A percentile compares a stretch with the other conserved stretches of the same genome.
Evolutionary conservation across 2,113 vertebrate genomes (phyloP).

Genomic region (Meriones unguiculatus): DNA sequence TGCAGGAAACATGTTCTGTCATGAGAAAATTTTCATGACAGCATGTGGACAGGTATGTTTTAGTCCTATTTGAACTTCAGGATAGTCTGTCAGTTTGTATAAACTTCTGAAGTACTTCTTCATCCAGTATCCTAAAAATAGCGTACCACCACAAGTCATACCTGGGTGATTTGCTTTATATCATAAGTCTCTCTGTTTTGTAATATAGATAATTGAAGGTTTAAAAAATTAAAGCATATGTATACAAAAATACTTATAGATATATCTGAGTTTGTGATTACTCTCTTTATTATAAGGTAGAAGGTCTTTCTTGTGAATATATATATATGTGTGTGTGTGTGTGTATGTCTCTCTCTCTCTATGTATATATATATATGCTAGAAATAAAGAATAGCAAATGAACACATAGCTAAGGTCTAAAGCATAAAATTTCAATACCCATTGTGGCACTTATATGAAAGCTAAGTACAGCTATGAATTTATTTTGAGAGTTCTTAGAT

Average conservation of each 20-base stretch:
- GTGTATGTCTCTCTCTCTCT: too few relatives aligned
- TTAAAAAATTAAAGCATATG: background rate
- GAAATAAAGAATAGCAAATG: background rate
- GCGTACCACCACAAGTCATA: background rate
- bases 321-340: background rate
- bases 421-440: background rate
- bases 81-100: background rate
- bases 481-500: background rate
- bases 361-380: background rate
- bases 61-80: background rate
- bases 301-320: background rate
- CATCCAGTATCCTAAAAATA: background rate
- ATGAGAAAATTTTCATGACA: rapidly evolving
- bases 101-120: background rate
- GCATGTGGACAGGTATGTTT: background rate
- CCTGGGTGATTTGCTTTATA: background rate
- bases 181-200: background rate
- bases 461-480: background rate
- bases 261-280: background rate
- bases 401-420: background rate
- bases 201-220: background rate
- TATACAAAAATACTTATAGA: background rate
- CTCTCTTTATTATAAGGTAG: background rate
- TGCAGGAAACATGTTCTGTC: background rate
- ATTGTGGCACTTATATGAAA: background rate